Evolutionary conservation across 2,797 vertebrate species (phyloP), one percentile per base, ranked within the genome.

Genomic region (Botia kubotai): DNA sequence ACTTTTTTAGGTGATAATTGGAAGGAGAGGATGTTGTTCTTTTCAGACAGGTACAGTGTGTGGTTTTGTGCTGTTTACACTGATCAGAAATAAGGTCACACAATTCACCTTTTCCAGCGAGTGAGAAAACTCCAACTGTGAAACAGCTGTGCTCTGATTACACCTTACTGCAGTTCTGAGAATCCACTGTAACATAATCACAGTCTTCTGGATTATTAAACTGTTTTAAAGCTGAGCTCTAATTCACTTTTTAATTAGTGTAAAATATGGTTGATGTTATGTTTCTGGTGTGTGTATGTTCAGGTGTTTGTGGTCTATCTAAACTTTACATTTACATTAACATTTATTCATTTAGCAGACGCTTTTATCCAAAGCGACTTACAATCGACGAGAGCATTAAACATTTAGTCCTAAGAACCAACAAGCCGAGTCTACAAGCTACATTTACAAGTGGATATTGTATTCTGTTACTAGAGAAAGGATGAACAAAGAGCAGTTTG

Each of bases 111-210:
- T 71, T 57, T 77, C 10, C 60, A 48, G 8, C 21, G 29, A 65
- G 69, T 72, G 69, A 53, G 77, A 57, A 79, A 79, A 55, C 48
- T 39, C 33, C 16, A 17, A 62, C 57, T 63, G 43, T 63, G n/a
- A 13, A 39, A 26, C 69, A 72, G 68, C 46, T 79, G 68, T 70
- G 68, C 53, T 70, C 21, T 33, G 21, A 26, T 60, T 50, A 7
- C 17, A 33, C 11, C 23, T 21, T 29, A 63, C 21, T n/a, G n/a
- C 63, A 77, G 33, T 75, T 75, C 74, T 76, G 26, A 39, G 43
- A 77, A 77, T 57, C 50, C 46, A 17, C 36, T 13, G 26, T 53
- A 72, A 23, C 39, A 60, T 50, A 70, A 70, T 70, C 19, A 36
- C 36, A 21, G 10, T 58, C 36, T 17, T 55, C 33, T 14, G 53